Evolutionary conservation across 2,113 vertebrate genomes (phyloP).

Genomic region (Montifringilla adamsi): DNA sequence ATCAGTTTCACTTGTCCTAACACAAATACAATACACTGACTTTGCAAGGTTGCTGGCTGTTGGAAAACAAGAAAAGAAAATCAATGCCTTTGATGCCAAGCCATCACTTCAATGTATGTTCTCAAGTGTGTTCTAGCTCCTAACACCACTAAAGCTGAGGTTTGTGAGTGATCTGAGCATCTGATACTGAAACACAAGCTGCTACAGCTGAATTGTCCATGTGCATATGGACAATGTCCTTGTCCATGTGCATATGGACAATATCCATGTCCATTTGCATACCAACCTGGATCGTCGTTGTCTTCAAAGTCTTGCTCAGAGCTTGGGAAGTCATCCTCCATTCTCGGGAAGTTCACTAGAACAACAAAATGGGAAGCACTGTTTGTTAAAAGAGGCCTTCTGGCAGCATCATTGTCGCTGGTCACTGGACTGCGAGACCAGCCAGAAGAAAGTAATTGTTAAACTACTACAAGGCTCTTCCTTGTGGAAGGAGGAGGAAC

Average conservation of each 20-base stretch:
- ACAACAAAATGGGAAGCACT: conserved; percentile 53
- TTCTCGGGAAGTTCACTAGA: conserved; percentile 73
- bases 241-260: not conserved
- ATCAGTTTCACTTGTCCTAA: conserved; percentile 45
- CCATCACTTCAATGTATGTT: not conserved
- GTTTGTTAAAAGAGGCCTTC: not conserved
- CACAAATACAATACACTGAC: conserved; percentile 52
- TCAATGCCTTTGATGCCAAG: not conserved
- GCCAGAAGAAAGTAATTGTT: not conserved
- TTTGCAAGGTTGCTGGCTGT: not conserved
- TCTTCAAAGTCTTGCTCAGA: conserved; percentile 72
- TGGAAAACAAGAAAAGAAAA: conserved; percentile 17
- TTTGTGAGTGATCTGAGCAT: not conserved
- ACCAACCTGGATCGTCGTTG: conserved; percentile 68
- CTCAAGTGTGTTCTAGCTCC: not conserved
- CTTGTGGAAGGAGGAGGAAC: not conserved
- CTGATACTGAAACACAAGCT: not conserved
- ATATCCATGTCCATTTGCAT: not conserved
- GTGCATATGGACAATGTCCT: not conserved
- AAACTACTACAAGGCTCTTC: not conserved
- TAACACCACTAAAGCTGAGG: not conserved
- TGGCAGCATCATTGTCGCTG: not conserved
- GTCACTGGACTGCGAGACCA: not conserved
- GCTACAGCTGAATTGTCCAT: not conserved
- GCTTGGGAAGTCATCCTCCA: conserved; percentile 59